A percentile compares a stretch with the other conserved stretches of the same genome.
These are phyloP conservation scores for Arenaria interpres DNA, from an alignment of 2,113 vertebrate genomes.

Conservation along the genomic window DNA sequence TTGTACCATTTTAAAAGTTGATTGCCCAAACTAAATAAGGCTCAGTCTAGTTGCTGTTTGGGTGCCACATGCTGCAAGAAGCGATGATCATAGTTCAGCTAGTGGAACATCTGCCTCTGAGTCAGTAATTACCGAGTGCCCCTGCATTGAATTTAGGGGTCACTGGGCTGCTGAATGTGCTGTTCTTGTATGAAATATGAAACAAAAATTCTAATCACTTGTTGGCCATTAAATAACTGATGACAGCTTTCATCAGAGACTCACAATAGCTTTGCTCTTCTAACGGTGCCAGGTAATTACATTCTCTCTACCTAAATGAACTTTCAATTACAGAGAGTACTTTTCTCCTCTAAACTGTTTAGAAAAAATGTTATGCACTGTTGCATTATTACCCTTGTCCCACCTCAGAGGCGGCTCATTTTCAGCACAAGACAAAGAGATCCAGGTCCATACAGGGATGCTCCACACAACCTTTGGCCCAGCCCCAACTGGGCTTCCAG, in stretches of 20 bases:
- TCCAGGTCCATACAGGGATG: neutral
- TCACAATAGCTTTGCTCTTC: conserved; percentile 1
- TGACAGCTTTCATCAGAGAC: conserved; percentile 38
- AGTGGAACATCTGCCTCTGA: neutral
- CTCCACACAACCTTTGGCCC: neutral
- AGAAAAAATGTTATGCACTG: neutral
- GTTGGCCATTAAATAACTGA: conserved; percentile 41
- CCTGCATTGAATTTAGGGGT: conserved; percentile 14
- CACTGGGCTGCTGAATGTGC: conserved; percentile 35
- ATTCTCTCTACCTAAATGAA: conserved; percentile 45
- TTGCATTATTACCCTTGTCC: neutral
- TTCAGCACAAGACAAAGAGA: neutral
- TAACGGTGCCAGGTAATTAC: conserved; percentile 35
- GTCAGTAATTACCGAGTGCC: neutral
- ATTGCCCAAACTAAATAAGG: neutral
- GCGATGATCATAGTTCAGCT: neutral
- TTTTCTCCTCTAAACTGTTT: conserved; percentile 20
- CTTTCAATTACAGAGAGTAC: conserved; percentile 30
- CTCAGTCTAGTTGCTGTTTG: neutral
- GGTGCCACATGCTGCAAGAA: neutral
- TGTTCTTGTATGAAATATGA: conserved; percentile 26
- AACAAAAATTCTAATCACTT: conserved; percentile 35
- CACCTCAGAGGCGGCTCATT: neutral
- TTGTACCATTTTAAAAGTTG: neutral
- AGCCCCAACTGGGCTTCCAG: rapidly evolving